These are phyloP conservation scores for Chirona hameri DNA, from an alignment of 2,888 invertebrate species.

Conservation along the genomic window DNA sequence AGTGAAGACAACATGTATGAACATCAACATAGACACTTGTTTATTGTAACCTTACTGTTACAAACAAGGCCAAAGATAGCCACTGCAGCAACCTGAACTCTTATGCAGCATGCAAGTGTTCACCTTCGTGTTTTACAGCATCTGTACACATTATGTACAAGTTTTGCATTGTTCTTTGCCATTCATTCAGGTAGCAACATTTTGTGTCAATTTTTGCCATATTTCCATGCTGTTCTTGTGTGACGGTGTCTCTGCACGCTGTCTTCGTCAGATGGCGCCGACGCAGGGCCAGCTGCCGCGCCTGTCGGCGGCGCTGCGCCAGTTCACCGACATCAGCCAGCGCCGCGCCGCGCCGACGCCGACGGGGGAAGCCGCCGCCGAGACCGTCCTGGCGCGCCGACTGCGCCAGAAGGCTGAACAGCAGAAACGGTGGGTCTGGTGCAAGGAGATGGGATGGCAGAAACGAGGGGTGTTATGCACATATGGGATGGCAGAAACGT, in stretches of 20 bases:
- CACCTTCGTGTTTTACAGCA: too few species aligned
- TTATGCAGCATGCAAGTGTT: too few species aligned
- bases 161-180: too few species aligned
- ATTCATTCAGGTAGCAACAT: too few species aligned
- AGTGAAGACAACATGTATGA: too few species aligned
- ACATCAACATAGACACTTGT: too few species aligned
- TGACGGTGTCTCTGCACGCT: neutral
- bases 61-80: too few species aligned
- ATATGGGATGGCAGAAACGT: neutral
- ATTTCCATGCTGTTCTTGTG: too few species aligned
- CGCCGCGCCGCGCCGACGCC: neutral
- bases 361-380: neutral
- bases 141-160: too few species aligned
- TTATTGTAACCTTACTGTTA: too few species aligned
- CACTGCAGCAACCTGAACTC: too few species aligned
- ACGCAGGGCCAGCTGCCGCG: constrained; percentile 3
- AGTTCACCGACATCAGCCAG: neutral
- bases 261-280: neutral
- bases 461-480: neutral
- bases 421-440: neutral
- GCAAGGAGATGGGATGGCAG: neutral
- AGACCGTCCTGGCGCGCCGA: neutral
- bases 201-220: too few species aligned
- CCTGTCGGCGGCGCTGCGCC: constrained; percentile 1
- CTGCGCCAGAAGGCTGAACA: neutral